Evolutionary conservation across 2,888 invertebrate species (phyloP).

Genomic region (Hirtodrosophila cameraria): DNA sequence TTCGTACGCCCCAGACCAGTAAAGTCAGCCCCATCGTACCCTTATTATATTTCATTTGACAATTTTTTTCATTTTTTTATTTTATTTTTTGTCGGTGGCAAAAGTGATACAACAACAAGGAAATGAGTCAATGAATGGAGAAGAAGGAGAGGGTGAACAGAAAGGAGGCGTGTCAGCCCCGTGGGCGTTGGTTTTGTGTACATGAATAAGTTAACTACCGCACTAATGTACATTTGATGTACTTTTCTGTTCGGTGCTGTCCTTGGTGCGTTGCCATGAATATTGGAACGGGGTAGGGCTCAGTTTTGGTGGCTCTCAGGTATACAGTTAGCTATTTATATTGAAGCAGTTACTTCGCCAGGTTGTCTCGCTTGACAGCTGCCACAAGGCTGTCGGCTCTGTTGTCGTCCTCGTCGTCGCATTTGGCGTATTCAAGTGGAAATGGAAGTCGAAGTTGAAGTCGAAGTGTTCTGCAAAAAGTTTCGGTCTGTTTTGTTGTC

Average conservation of each 20-base stretch:
- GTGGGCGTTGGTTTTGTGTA: conserved; percentile 46
- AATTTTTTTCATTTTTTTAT: conserved; percentile 33
- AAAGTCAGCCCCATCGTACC: conserved; percentile 27
- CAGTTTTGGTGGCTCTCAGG: conserved; percentile 31
- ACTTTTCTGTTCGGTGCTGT: conserved; percentile 52
- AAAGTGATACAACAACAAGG: conserved; percentile 49
- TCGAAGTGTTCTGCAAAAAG: conserved; percentile 59
- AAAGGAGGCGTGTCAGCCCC: conserved; percentile 12
- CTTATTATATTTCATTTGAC: conserved; percentile 68
- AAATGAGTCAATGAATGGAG: conserved; percentile 23
- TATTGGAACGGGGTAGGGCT: conserved; percentile 21
- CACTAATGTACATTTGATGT: conserved; percentile 74
- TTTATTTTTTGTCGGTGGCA: conserved; percentile 25
- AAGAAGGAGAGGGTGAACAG: background rate
- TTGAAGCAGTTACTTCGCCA: conserved; percentile 64
- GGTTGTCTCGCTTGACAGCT: conserved; percentile 68
- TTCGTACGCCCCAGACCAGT: background rate
- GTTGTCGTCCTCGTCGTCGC: conserved; percentile 13
- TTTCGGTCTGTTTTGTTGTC: conserved; percentile 54
- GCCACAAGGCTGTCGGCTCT: conserved; percentile 53
- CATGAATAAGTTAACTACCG: conserved; percentile 74
- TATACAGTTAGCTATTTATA: conserved; percentile 60
- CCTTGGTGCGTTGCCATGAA: conserved; percentile 46
- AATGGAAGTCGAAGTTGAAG: conserved; percentile 58
- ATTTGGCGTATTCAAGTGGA: conserved; percentile 50